Evolutionary conservation across 1,140 invertebrate species (phyloP).

Genomic region (Macrostomum lignano): DNA sequence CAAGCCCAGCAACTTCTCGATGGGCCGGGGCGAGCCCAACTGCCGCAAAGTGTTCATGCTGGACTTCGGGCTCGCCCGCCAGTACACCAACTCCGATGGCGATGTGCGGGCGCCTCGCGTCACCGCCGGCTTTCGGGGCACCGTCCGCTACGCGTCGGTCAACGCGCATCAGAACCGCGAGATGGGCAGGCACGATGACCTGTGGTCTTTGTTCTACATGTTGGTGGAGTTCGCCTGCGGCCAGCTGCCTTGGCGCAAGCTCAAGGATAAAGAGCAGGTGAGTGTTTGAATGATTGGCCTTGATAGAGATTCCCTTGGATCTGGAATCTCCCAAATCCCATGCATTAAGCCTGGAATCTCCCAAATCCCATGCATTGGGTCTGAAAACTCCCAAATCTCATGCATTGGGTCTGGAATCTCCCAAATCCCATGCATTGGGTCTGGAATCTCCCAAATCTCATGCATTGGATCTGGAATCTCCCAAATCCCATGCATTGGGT

Average conservation of each 20-base stretch:
- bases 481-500: no score
- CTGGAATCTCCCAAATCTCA: no score
- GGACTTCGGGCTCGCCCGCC: conserved; percentile 85
- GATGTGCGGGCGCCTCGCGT: conserved; percentile 73
- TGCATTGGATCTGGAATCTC: no score
- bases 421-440: no score
- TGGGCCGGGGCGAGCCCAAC: no score
- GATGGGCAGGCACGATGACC: conserved; percentile 94
- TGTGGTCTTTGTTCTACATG: conserved; percentile 99
- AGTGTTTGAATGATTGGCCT: no score
- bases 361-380: no score
- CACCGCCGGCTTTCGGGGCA: conserved; percentile 91
- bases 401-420: no score
- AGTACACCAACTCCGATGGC: conserved; percentile 76
- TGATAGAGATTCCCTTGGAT: no score
- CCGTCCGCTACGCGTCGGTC: conserved; percentile 92
- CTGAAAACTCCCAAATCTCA: no score
- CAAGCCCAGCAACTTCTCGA: conserved; percentile 96
- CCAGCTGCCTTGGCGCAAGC: conserved; percentile 90
- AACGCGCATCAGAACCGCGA: conserved; percentile 95
- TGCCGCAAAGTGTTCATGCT: conserved; percentile 81
- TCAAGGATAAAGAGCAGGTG: conserved; percentile 90
- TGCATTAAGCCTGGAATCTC: no score
- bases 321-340: no score
- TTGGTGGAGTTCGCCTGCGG: conserved; percentile 93